These are phyloP conservation scores for Sturnira hondurensis DNA, from an alignment of 2,113 vertebrate species.

Conservation along the genomic window DNA sequence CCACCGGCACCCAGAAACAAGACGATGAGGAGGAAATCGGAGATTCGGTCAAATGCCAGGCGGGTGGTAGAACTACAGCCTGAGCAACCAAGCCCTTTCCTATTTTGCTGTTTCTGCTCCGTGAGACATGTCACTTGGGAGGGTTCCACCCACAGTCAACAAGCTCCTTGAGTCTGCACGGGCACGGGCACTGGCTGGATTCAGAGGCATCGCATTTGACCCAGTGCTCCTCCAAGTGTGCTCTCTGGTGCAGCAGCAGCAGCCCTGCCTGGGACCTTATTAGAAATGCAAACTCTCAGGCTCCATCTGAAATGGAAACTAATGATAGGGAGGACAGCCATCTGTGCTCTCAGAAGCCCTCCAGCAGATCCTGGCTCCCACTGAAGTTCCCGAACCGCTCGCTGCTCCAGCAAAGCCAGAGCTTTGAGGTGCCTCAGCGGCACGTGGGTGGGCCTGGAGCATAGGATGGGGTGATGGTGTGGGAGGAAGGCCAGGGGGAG, in stretches of 20 bases:
- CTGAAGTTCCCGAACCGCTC: neutral
- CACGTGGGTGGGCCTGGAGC: neutral
- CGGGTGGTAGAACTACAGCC: neutral
- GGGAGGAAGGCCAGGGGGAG: fast-evolving
- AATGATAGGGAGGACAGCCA: neutral
- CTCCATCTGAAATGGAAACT: neutral
- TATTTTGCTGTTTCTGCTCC: neutral
- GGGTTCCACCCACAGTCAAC: neutral
- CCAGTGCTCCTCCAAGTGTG: neutral
- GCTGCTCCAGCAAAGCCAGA: neutral
- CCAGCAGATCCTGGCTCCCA: neutral
- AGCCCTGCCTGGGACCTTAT: neutral
- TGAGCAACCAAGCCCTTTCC: neutral
- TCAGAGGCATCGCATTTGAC: neutral
- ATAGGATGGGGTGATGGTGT: no score
- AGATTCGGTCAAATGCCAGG: neutral
- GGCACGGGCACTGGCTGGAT: neutral
- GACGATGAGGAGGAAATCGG: neutral
- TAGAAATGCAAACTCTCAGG: neutral
- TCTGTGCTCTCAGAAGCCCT: neutral
- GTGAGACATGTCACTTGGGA: neutral
- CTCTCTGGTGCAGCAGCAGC: neutral
- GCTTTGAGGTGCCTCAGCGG: neutral
- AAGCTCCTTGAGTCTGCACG: fast-evolving
- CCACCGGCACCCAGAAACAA: neutral